A percentile compares a stretch with the other conserved stretches of the same genome.
Conservation (phyloP, 1,140 invertebrate genomes). For the Popillia japonica region DNA sequence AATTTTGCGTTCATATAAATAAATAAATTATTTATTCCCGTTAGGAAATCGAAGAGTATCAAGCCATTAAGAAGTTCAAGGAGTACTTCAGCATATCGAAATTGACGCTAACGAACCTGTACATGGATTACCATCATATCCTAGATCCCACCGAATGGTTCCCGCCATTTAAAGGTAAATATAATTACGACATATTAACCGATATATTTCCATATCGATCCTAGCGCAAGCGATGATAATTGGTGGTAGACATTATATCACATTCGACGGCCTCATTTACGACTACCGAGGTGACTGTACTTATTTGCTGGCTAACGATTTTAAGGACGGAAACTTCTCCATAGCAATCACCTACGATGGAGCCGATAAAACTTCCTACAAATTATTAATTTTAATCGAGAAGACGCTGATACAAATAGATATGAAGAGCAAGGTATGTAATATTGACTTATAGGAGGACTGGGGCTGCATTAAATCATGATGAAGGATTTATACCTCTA, state of each 20-base stretch:
- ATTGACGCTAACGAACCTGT: slow-evolving; percentile 75
- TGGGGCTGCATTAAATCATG: not conserved
- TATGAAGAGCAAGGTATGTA: slow-evolving; percentile 30
- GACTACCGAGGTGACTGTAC: slow-evolving; percentile 73
- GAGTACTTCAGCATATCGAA: slow-evolving; percentile 75
- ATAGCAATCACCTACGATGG: slow-evolving; percentile 59
- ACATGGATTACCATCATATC: slow-evolving; percentile 76
- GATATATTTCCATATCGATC: too few relatives aligned
- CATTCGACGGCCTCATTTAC: slow-evolving; percentile 76
- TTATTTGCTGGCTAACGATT: slow-evolving; percentile 75
- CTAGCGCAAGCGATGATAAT: slow-evolving; percentile 74
- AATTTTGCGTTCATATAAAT: not conserved
- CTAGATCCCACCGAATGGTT: slow-evolving; percentile 76
- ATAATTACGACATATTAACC: too few relatives aligned
- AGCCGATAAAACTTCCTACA: slow-evolving; percentile 46
- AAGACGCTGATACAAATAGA: slow-evolving; percentile 54
- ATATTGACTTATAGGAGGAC: not conserved
- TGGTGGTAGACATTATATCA: slow-evolving; percentile 71
- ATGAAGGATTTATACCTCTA: not conserved
- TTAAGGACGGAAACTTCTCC: slow-evolving; percentile 66
- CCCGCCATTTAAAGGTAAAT: slow-evolving; percentile 80
- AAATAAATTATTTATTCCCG: slow-evolving; percentile 12
- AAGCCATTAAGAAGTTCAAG: slow-evolving; percentile 69
- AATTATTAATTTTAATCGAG: slow-evolving; percentile 58
- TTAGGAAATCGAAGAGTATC: slow-evolving; percentile 80